Base-by-base conservation (phyloP, 2,113 vertebrate species). In the Cardinalis cardinalis region DNA sequence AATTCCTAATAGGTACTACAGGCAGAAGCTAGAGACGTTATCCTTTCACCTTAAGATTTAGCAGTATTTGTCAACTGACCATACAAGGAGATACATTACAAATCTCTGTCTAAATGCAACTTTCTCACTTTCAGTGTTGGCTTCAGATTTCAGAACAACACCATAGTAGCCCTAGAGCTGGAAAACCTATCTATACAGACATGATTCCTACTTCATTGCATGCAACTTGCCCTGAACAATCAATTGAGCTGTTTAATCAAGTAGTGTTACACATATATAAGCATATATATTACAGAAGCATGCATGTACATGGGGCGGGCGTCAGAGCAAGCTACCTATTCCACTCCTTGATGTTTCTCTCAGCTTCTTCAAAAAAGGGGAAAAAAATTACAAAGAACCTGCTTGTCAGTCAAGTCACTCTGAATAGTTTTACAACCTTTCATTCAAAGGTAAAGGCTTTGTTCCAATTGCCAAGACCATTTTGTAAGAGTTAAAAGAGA, bases 391-490 rank as follows among this genome's bases (percentile, higher is more conserved):
- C 74, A 91, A 96, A 97, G 77, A 89, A 52, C 32, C 74, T 86
- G 83, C 86, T 70, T 94, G 81, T 95, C 87, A 89, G 77, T 95
- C 93, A 95, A 87, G 74, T 84, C 15, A 18, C 51, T 92, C 72
- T 95, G 83, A 97, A 95, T 85, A 93, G 84, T 92, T 96, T 93
- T 95, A 97, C 94, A 95, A 88, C 66, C 77, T 88, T 97, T 92
- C 94, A 97, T 97, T 97, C 91, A 93, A 80, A 96, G 90, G 64
- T 87, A 96, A 96, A 93, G 77, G 52, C 87, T 96, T 96, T 97
- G 87, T 97, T 96, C 76, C 79, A 84, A 80, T 69, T 94, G 94
- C 95, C 93, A 97, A 96, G 89, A 94, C 83, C 88, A 79, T 89
- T 95, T 72, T 85, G 71, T 88, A 87, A 93, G 93, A 95, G 96